Conservation (phyloP, 2,888 invertebrate species). For the Acanthococcus lagerstroemiae region DNA sequence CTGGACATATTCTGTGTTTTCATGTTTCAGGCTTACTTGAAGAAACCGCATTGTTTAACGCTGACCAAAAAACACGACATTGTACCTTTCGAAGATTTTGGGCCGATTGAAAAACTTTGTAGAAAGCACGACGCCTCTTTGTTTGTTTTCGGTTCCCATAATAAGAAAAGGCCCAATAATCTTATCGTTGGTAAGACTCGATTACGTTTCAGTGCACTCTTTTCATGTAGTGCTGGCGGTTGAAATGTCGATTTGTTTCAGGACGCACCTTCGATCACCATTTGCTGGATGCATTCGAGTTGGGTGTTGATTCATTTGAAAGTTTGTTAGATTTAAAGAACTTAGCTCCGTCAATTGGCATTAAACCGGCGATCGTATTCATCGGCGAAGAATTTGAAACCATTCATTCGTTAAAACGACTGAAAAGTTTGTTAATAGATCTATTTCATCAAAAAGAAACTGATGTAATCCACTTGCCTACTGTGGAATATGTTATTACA, state of each 20-base stretch:
- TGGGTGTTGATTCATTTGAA: constrained; percentile 75
- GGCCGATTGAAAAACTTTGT: constrained; percentile 65
- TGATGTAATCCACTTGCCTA: constrained; percentile 74
- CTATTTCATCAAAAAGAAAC: constrained; percentile 80
- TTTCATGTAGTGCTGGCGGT: too few species aligned
- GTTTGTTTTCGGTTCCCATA: constrained; percentile 83
- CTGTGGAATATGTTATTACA: constrained; percentile 84
- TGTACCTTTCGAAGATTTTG: constrained; percentile 83
- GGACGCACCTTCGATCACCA: constrained; percentile 77
- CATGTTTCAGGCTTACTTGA: constrained; percentile 56
- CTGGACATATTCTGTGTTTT: too few species aligned
- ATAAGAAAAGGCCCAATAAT: constrained; percentile 91
- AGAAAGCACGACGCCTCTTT: constrained; percentile 78
- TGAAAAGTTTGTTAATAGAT: constrained; percentile 83
- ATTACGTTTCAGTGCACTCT: too few species aligned
- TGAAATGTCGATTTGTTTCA: too few species aligned
- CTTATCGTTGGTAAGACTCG: constrained; percentile 58
- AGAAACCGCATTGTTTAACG: constrained; percentile 72
- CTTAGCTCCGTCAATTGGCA: constrained; percentile 65
- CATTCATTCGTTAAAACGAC: constrained; percentile 63
- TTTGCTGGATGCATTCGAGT: constrained; percentile 90
- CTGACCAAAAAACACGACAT: constrained; percentile 75
- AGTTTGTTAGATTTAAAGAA: constrained; percentile 68
- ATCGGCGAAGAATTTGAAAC: constrained; percentile 85
- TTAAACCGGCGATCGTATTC: constrained; percentile 85